Base-by-base conservation (phyloP, 2,888 invertebrate genomes). In the Mythimna pallens region DNA sequence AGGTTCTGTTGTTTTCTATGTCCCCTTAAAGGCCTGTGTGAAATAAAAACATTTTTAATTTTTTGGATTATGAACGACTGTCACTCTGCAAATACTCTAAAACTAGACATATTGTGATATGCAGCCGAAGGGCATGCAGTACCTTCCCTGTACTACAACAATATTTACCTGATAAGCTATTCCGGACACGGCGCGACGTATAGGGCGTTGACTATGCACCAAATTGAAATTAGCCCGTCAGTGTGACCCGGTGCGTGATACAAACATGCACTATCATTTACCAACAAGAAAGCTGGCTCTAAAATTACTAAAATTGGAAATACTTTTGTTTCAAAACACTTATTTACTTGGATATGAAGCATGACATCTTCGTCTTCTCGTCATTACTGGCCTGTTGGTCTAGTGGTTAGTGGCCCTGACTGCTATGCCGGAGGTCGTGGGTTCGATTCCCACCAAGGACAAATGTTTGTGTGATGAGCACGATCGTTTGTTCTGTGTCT, bases 181-280 rank as follows among this genome's bases (percentile, higher is more conserved):
- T 64, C 43, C 7, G 8, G 7, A 4, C 52, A 70, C 54, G 61
- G 1, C 10, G 70, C 20, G 34, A n/a, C 34, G 54, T 34, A 70
- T 22, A 34, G 52, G 1, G 68, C 22, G 43, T 34, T 17, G 34
- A 59, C 30, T 14, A 67, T 59, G 20, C 70, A 63, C 25, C 36
- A 43, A 75, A 74, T 63, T 57, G 50, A 20, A 73, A 50, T 63
- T 10, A 25, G 22, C 47, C 22, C 20, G 3, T 25, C 9, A 43
- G 30, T 36, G 58, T 64, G 22, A 57, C 22, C 22, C 22, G 17
- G 20, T 30, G 40, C 22, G 50, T 57, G 30, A 8, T 43, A 50
- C 50, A 74, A 66, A 66, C 40, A 50, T 34, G 47, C 59, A 59
- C 25, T 30, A 50, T 30, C 20, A 47, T 73, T 73, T 59, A 59